Conservation (phyloP, 2,113 vertebrate genomes). For the Barbus barbus region DNA sequence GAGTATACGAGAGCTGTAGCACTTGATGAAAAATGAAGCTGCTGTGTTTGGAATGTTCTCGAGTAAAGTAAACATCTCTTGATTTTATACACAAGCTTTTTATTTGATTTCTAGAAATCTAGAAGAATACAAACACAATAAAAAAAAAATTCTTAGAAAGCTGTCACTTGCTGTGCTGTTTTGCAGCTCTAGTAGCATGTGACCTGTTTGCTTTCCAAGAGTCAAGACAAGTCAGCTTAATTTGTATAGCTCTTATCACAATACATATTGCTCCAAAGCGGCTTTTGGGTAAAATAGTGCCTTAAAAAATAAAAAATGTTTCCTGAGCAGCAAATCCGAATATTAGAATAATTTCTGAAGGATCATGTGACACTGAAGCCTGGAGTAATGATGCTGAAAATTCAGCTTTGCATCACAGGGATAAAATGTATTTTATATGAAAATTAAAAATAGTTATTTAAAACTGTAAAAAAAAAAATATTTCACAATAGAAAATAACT, state of each 20-base stretch:
- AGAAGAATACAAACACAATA: neutral
- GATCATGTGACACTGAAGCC: neutral
- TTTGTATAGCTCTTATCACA: neutral
- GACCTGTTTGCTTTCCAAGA: conserved; percentile 18
- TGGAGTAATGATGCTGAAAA: neutral
- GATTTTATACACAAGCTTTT: neutral
- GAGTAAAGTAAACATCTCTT: neutral
- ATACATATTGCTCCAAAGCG: neutral
- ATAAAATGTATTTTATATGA: neutral
- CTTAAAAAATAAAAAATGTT: neutral
- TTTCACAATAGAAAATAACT: too few relatives aligned
- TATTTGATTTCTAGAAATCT: neutral
- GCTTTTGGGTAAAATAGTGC: neutral
- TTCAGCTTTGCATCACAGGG: neutral
- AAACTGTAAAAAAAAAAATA: neutral
- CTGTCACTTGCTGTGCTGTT: neutral
- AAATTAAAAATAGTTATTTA: neutral
- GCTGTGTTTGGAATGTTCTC: neutral
- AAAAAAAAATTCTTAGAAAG: conserved; percentile 9
- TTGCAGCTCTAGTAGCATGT: conserved; percentile 29
- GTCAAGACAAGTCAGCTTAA: conserved; percentile 6
- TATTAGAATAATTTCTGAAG: neutral
- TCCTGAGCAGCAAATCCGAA: neutral
- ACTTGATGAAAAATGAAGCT: too few relatives aligned
- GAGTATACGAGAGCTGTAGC: neutral